Conservation (phyloP, 2,888 invertebrate genomes). For the Diarsia brunnea region DNA sequence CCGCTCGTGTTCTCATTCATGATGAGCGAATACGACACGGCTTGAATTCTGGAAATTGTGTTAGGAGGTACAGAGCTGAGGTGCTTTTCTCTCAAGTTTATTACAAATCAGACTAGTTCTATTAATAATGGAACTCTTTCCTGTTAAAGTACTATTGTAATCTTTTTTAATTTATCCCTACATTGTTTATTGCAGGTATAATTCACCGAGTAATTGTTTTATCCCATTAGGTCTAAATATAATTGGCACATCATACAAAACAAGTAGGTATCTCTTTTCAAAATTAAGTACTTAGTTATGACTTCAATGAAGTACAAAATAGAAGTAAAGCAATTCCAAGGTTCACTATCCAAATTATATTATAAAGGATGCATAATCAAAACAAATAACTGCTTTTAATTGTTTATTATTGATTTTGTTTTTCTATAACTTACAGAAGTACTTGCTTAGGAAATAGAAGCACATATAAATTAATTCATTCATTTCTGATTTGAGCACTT, state of each 20-base stretch:
- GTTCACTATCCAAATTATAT: not conserved
- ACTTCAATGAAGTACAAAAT: too few species aligned
- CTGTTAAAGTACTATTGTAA: not conserved
- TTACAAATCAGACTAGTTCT: not conserved
- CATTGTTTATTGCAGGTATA: too few species aligned
- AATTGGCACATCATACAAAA: too few species aligned
- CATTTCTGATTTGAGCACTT: not conserved
- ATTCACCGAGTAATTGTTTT: too few species aligned
- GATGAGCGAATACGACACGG: not conserved
- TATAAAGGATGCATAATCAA: not conserved
- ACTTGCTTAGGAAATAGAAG: conserved; percentile 12
- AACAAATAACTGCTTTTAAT: not conserved
- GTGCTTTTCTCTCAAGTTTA: not conserved
- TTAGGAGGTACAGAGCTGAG: not conserved
- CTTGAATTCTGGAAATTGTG: not conserved
- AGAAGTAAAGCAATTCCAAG: not conserved
- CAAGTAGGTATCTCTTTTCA: too few species aligned
- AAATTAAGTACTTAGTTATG: too few species aligned
- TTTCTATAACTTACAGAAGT: not conserved
- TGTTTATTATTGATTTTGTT: not conserved
- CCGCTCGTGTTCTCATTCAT: conserved; percentile 14
- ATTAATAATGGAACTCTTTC: not conserved
- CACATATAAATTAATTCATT: not conserved
- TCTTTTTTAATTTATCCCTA: not conserved
- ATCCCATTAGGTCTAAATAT: too few species aligned